A percentile compares a stretch with the other conserved stretches of the same genome.
These are phyloP conservation scores for Nyctibius bracteatus DNA, from an alignment of 2,113 vertebrate genomes.

Conservation along the genomic window DNA sequence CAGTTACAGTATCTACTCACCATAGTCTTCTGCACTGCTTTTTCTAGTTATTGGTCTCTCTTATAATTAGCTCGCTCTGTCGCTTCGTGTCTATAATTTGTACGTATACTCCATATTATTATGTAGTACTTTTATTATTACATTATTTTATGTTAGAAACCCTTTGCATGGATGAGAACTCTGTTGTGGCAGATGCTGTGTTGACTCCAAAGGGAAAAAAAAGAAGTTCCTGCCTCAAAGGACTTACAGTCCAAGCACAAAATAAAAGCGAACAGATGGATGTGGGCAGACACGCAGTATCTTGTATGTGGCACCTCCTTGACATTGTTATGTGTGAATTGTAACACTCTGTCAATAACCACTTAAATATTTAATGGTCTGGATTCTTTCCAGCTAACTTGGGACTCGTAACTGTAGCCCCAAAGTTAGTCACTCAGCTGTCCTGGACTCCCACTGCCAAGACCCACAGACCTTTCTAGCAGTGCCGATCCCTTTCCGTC, in stretches of 20 bases:
- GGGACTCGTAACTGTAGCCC: neutral
- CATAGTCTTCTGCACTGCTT: neutral
- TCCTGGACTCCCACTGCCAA: neutral
- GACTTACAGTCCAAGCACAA: neutral
- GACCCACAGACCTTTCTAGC: neutral
- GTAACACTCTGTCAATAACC: conserved; percentile 15
- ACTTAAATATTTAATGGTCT: conserved; percentile 2
- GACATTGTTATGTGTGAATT: conserved; percentile 14
- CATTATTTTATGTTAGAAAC: neutral
- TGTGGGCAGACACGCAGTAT: neutral
- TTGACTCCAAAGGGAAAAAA: neutral
- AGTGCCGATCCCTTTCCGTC: fast-evolving
- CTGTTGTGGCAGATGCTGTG: neutral
- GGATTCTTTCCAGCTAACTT: neutral
- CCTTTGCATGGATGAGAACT: neutral
- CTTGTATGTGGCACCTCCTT: conserved; percentile 16
- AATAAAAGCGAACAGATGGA: conserved; percentile 31
- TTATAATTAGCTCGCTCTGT: neutral
- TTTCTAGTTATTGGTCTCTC: neutral
- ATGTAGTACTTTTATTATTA: neutral
- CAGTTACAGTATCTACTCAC: neutral
- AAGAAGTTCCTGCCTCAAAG: neutral
- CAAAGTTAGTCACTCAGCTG: neutral
- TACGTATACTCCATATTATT: neutral
- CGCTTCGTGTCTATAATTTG: neutral